phyloP scores from a whole-genome alignment of 2,797 vertebrate genomes.

The Vireo griseus region DNA sequence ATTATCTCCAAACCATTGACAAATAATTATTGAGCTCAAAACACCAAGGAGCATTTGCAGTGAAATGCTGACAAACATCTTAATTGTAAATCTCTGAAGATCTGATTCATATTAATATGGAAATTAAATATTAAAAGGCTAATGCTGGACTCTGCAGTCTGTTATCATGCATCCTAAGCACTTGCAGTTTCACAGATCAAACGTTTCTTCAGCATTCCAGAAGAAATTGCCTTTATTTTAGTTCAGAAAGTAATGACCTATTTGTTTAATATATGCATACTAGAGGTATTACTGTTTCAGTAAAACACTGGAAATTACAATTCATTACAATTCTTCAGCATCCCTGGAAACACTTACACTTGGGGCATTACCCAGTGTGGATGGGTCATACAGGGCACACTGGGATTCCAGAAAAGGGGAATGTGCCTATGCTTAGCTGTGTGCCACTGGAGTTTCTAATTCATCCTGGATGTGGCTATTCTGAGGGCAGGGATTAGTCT shows the following conservation, averaged over 20 bases:
- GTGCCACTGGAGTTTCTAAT: neutral
- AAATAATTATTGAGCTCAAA: slow-evolving; percentile 4
- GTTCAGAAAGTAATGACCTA: neutral
- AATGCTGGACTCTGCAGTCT: neutral
- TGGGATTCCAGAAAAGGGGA: neutral
- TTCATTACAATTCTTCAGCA: neutral
- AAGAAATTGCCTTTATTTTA: neutral
- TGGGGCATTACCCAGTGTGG: neutral
- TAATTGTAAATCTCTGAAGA: slow-evolving; percentile 11
- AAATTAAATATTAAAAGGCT: slow-evolving; percentile 22
- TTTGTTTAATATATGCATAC: neutral
- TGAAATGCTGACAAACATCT: slow-evolving; percentile 23
- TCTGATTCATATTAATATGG: neutral
- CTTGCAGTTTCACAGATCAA: neutral
- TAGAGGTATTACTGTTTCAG: neutral
- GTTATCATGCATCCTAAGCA: neutral
- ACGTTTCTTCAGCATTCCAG: neutral
- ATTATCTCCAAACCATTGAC: neutral
- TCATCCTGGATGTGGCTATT: neutral
- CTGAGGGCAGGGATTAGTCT: neutral
- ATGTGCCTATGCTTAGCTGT: neutral
- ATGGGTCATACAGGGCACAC: accelerated
- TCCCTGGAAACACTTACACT: neutral
- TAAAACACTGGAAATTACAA: neutral
- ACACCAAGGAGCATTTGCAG: neutral